Conservation (phyloP, 2,888 invertebrate genomes). For the Neocrepidodera transversa region DNA sequence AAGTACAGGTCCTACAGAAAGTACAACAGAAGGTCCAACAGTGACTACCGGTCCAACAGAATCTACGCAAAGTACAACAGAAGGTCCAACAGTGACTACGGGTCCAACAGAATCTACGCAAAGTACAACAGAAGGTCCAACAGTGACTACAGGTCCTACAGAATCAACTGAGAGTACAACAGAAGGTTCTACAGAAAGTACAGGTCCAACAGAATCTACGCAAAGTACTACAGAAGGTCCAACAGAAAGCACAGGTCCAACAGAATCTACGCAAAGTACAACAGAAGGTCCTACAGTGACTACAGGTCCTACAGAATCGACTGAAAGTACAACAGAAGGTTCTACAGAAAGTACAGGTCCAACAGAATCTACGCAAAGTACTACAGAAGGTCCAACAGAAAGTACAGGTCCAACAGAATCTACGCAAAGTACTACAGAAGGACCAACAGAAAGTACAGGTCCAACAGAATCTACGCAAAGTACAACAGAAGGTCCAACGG, state of each 20-base stretch:
- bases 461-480: slow-evolving; percentile 21
- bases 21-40: no score
- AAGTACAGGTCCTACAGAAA: slow-evolving; percentile 26
- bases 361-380: slow-evolving; percentile 22
- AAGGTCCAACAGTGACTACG: slow-evolving; percentile 27
- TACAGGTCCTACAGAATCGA: slow-evolving; percentile 29
- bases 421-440: slow-evolving; percentile 22
- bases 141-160: slow-evolving; percentile 27
- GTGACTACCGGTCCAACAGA: slow-evolving; percentile 15
- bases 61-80: slow-evolving; percentile 18
- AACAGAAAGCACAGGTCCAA: slow-evolving; percentile 36
- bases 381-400: slow-evolving; percentile 21
- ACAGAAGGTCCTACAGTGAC: not conserved
- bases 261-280: slow-evolving; percentile 7
- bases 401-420: slow-evolving; percentile 32
- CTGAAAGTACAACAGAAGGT: slow-evolving; percentile 31
- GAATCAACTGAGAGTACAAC: slow-evolving; percentile 32
- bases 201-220: slow-evolving; percentile 31
- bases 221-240: slow-evolving; percentile 35
- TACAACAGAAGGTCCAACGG: slow-evolving; percentile 31
- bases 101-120: slow-evolving; percentile 33
- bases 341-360: slow-evolving; percentile 31
- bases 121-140: slow-evolving; percentile 11
- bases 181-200: slow-evolving; percentile 28
- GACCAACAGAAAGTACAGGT: slow-evolving; percentile 29